Base-by-base conservation (phyloP, 2,797 vertebrate species). In the Columba guinea region DNA sequence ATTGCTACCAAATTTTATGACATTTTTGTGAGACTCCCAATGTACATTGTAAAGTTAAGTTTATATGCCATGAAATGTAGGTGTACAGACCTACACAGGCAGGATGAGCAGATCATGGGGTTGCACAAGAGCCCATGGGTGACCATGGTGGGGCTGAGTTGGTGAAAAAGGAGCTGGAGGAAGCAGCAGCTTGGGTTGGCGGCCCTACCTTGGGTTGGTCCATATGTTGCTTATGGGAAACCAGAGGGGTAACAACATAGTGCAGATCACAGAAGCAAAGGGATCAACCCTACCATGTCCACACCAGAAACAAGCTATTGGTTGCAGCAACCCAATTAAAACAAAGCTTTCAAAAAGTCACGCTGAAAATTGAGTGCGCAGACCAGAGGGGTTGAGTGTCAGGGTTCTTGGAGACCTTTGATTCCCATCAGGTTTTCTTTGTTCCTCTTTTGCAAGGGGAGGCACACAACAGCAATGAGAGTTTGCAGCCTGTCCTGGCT, bases 221-320 rank as follows among this genome's bases (percentile, higher is more conserved):
- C 16, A 41, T 12, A 17, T 41, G 15, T 41, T 41, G 15, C 41
- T 44, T 17, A 44, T 7, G 32, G 44, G 19, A 82, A 32, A 59
- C 28, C 4, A 5, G 11, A n/a, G 16, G 5, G 37, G 5, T 28
- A 59, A 59, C 63, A 70, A 32, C 44, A 26, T 2, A 0, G 7
- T 23, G 15, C 35, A 34, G 37, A 13, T 30, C 23, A 64, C 56
- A 34, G 49, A 16, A 64, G 23, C 46, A 21, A 39, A 56, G 23
- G 5, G 11, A 30, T 67, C 48, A 56, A 15, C 8, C 34, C 32
- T 11, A 8, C 7, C n/a, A 5, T 0, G 2, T 13, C 41, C 23
- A 17, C 3, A 2, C 34, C 48, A 56, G 10, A 35, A 21, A 15
- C 49, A 69, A 70, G 30, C 7, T 32, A 11, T 59, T 27, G 6